Evolutionary conservation across 2,113 vertebrate genomes (phyloP), one percentile per base, ranked within the genome.

Genomic region (Eudorcas thomsonii): DNA sequence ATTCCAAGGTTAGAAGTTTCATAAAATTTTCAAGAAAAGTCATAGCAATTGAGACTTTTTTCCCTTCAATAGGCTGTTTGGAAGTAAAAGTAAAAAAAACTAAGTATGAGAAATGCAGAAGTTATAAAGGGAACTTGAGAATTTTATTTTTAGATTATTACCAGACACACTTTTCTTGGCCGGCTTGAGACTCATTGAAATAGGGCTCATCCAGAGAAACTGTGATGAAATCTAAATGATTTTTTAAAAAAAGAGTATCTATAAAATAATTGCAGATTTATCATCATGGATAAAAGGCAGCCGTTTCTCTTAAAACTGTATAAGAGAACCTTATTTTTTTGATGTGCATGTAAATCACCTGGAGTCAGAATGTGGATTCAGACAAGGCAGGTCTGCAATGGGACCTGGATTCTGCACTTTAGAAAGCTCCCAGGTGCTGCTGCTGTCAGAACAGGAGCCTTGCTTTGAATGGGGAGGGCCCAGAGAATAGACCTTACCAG

Each of bases 101-200:
- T 89, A 91, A 94, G 84, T 92, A 94, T 95, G 98, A 96, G 98
- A 98, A 98, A 98, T 96, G 96, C 11, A 28, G 95, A 98, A 98
- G 86, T 98, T 88, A 87, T 98, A 98, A 98, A 97, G 88, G 97
- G 98, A 99, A 95, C 26, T 26, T 93, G 86, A 96, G 84, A 94
- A 21, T 80, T 67, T 67, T 98, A 98, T 97, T 97, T 97, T 98
- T 97, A 98, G 91, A 39, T 81, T 45, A 55, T 97, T 95, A 97
- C 85, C 90, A 98, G 88, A 94, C 93, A 98, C 77, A 89, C 96
- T 98, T 97, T 94, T 91, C 78, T 91, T 82, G 96, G 9, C 57
- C 82, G 4, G 7, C 84, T 48, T 55, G 86, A 98, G 94, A 94
- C 25, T 26, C 82, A 25, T 96, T 96, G 96, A 85, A 97, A 96